Evolutionary conservation across 2,797 vertebrate species (phyloP), one percentile per base, ranked within the genome.

Genomic region (Acomys russatus): DNA sequence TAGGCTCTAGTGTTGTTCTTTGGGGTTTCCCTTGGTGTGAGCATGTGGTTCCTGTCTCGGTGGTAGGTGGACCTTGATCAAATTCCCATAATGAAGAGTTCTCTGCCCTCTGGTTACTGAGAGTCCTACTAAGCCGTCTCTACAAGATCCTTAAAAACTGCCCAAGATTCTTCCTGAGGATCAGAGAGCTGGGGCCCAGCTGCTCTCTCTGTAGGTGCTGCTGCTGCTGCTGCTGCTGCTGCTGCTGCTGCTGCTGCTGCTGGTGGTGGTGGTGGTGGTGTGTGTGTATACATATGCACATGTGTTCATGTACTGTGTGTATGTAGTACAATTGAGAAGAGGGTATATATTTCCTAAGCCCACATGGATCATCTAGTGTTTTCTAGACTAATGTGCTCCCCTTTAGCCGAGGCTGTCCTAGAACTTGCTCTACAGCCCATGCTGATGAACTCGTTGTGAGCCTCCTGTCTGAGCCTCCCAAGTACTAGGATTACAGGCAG

Each of bases 151-250:
- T 92, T 64, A 11, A 86, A 14, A 86, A 85, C 59, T 30, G 30
- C 10, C 20, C 92, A n/a, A 38, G 30, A 51, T 82, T 23, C 54
- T 93, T 77, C 66, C 38, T 74, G n/a, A 92, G 73, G 28, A 70
- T 6, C 76, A 90, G 71, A 82, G 9, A 38, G 38, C 15, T 18
- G 7, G 74, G 4, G 84, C n/a, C 33, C 38, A 71, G n/a, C 64
- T 23, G 1, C 33, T 92, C 17, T 49, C 14, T 38, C 30, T 8
- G 30, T 15, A n/a, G 1, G 1, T 9, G 20, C 8, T 94, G 56
- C 12, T 94, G 76, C 12, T 73, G 0, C 64, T 49, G 59, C 8
- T 59, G 88, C 2, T 54, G 9, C 1, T 33, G 12, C 2, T n/a
- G n/a, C n/a, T n/a, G n/a, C n/a, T 49, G 4, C 59, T 35, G 35